Evolutionary conservation across 2,888 invertebrate species (phyloP).

Genomic region (Apodemia hepburni): DNA sequence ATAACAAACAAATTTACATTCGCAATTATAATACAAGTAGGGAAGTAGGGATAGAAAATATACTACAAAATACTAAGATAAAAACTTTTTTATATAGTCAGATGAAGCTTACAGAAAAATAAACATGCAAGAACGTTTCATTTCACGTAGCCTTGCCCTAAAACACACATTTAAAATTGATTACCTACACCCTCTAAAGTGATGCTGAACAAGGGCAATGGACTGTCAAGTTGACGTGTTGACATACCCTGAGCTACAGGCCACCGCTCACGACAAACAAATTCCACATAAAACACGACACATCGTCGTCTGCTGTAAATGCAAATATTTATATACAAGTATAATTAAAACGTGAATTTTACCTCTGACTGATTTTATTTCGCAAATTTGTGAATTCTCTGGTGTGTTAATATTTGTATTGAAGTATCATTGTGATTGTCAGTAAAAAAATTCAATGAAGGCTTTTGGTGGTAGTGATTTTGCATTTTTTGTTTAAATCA

Average conservation of each 20-base stretch:
- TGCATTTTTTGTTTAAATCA: neutral
- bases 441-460: neutral
- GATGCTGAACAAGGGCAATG: constrained; percentile 35
- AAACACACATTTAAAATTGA: constrained; percentile 13
- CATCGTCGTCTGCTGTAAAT: constrained; percentile 63
- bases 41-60: too few relatives aligned
- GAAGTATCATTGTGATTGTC: neutral
- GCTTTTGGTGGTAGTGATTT: neutral
- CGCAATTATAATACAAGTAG: too few relatives aligned
- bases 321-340: constrained; percentile 46
- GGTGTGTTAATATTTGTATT: neutral
- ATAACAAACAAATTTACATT: too few relatives aligned
- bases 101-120: neutral
- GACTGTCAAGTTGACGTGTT: constrained; percentile 46
- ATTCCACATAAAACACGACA: constrained; percentile 65
- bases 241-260: constrained; percentile 46
- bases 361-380: neutral
- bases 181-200: constrained; percentile 19
- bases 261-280: constrained; percentile 54
- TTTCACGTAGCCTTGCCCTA: constrained; percentile 7
- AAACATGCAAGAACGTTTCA: constrained; percentile 5
- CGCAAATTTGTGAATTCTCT: neutral
- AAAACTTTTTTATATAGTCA: neutral
- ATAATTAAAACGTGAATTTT: neutral
- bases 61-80: too few relatives aligned